Evolutionary conservation across 2,888 invertebrate genomes (phyloP).

Genomic region (Leptinotarsa rubiginosa): DNA sequence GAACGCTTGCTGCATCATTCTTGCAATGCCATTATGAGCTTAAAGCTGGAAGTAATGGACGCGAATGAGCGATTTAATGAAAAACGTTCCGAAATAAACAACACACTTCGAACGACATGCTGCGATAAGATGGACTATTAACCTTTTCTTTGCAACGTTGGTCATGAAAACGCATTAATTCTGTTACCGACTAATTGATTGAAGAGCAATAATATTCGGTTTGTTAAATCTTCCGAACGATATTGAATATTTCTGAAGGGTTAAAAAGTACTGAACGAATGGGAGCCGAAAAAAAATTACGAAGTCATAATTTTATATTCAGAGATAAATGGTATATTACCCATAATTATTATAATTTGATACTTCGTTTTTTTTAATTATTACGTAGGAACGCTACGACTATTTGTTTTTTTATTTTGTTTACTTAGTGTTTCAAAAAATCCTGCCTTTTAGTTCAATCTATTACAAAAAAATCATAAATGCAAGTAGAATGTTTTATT

Average conservation of each 20-base stretch:
- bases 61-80: conserved; percentile 28
- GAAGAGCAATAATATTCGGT: not conserved
- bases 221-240: not conserved
- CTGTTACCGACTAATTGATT: not conserved
- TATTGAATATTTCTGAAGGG: not conserved
- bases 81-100: conserved; percentile 30
- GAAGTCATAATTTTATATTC: no score
- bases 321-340: no score
- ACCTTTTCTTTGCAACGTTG: not conserved
- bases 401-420: no score
- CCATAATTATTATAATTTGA: no score
- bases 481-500: no score
- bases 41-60: conserved; percentile 25
- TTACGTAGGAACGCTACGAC: no score
- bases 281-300: no score
- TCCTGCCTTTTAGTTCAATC: no score
- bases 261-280: not conserved
- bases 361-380: no score
- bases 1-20: not conserved
- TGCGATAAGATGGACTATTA: conserved; percentile 21
- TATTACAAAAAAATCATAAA: no score
- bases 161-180: not conserved
- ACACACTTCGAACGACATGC: conserved; percentile 24
- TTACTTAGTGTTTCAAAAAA: no score
- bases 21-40: conserved; percentile 22